phyloP scores from a whole-genome alignment of 1,140 invertebrate species.

The Sycophaga agraensis region DNA sequence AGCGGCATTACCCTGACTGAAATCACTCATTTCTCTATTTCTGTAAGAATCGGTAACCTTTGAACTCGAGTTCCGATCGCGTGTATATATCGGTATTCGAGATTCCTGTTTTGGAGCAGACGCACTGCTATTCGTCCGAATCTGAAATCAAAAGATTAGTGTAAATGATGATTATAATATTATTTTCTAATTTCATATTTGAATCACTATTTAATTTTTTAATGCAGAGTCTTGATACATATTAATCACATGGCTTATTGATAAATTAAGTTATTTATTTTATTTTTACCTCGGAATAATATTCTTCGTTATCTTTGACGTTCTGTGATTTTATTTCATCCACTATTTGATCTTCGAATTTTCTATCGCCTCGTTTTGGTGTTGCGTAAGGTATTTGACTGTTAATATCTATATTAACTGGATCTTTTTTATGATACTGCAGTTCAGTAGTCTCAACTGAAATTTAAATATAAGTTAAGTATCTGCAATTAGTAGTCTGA shows the following conservation, averaged over 20 bases:
- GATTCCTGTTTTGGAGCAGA: conserved; percentile 5
- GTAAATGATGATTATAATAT: too few species aligned
- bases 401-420: too few species aligned
- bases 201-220: too few species aligned
- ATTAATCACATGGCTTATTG: too few species aligned
- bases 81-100: conserved; percentile 20
- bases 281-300: too few species aligned
- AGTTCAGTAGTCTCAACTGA: neutral
- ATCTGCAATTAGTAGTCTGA: neutral
- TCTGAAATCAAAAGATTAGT: too few species aligned
- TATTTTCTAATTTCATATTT: too few species aligned
- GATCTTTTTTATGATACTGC: neutral
- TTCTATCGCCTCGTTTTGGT: conserved; percentile 10
- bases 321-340: neutral
- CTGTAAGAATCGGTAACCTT: conserved; percentile 2
- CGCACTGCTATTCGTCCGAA: too few species aligned
- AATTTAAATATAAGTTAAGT: neutral
- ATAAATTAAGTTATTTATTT: too few species aligned
- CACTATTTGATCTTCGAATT: neutral
- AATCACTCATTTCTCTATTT: too few species aligned
- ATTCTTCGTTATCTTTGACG: neutral
- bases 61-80: neutral
- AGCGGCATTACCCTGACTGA: too few species aligned
- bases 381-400: conserved; percentile 16
- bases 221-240: too few species aligned